These are phyloP conservation scores for Ectropis grisescens DNA, from an alignment of 1,140 invertebrate genomes.

Conservation along the genomic window DNA sequence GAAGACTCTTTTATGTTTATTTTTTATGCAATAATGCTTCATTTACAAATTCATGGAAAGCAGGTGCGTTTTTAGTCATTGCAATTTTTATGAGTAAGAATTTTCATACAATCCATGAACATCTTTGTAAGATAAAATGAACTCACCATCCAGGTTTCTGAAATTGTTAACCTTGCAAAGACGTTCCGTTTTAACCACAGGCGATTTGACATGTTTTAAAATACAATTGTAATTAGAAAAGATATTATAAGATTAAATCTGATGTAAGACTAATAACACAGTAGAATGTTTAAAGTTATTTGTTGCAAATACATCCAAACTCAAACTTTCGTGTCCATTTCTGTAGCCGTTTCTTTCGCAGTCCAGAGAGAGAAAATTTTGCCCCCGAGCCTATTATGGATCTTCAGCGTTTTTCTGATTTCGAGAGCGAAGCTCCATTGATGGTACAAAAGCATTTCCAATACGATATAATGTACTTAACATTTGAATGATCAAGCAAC, in stretches of 20 bases:
- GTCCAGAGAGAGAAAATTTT: conserved; percentile 50
- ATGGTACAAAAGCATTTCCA: conserved; percentile 29
- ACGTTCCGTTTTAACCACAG: conserved; percentile 42
- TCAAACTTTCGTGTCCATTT: conserved; percentile 24
- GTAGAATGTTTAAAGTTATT: conserved; percentile 36
- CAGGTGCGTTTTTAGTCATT: too few relatives aligned
- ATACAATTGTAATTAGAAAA: neutral
- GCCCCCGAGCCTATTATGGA: conserved; percentile 47
- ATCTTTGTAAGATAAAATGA: conserved; percentile 49
- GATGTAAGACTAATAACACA: conserved; percentile 10
- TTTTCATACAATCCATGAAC: conserved; percentile 40
- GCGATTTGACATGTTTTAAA: conserved; percentile 8
- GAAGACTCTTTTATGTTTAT: too few relatives aligned
- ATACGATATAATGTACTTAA: conserved; percentile 13
- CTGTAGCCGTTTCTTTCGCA: conserved; percentile 35
- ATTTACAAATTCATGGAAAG: too few relatives aligned
- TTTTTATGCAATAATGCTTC: too few relatives aligned
- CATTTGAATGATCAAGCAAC: conserved; percentile 34
- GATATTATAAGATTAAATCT: conserved; percentile 1
- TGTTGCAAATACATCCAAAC: conserved; percentile 20
- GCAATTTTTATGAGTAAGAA: too few relatives aligned
- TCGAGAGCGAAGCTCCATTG: conserved; percentile 22
- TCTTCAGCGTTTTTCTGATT: conserved; percentile 59
- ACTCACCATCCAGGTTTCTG: conserved; percentile 66
- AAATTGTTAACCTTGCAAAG: conserved; percentile 57